Evolutionary conservation across 2,797 vertebrate genomes (phyloP), one percentile per base, ranked within the genome.

Genomic region (Diglossa cyanea): DNA sequence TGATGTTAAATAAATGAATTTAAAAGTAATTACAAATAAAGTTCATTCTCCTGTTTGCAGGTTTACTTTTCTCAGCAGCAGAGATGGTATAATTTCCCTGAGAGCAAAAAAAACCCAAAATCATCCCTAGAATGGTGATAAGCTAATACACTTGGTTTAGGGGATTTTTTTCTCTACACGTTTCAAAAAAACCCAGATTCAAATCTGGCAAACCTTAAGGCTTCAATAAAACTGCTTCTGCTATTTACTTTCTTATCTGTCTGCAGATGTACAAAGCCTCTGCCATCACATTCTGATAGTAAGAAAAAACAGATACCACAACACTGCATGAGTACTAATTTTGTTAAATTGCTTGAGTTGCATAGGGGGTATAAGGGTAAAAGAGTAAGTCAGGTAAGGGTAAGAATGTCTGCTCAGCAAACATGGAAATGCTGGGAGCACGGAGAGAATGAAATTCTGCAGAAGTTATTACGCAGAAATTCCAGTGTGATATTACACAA

Each of bases 151-250:
- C 1, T 14, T n/a, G 8, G 6, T 21, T 33, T 26, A 48, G 17
- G 11, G 10, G 10, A 48, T n/a, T 16, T 25, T 50, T 42, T 58
- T 18, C 23, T 30, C 7, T 37, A 24, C 0, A 2, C 4, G 3
- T 11, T 66, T 76, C 4, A 66, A 66, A 75, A 75, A 89, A 24
- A 7, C 4, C 17, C n/a, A 74, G 9, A 71, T 24, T 83, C n/a
- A 74, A 77, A 57, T 42, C 2, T 33, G 5, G 3, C 24, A 62
- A 6, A 57, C 30, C 3, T 48, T 37, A 55, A 63, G 17, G 24
- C 21, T 91, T 86, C 14, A 13, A 28, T 47, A 53, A 62, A 88
- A 86, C 50, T 25, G 4, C 23, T 82, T 63, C 63, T 79, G 37
- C 9, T 67, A 31, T 48, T 83, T 78, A 44, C 10, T 60, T 76